phyloP scores from a whole-genome alignment of 1,140 invertebrate genomes.

The Dufourea novaeangliae region DNA sequence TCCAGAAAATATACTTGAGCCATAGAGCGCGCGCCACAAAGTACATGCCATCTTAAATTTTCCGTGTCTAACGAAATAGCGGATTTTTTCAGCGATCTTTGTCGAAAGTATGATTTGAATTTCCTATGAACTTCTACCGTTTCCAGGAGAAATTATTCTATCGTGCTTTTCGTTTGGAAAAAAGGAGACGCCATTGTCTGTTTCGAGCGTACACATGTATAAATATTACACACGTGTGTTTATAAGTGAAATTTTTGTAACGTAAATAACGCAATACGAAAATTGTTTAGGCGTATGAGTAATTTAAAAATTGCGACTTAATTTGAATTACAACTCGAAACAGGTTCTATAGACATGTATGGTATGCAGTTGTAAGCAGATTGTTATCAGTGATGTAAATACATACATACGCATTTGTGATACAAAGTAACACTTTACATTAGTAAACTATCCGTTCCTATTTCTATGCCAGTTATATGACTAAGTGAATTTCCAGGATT shows the following conservation, averaged over 20 bases:
- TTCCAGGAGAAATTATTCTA: not conserved
- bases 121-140: too few relatives aligned
- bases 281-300: not conserved
- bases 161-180: not conserved
- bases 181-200: conserved; percentile 35
- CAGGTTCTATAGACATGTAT: not conserved
- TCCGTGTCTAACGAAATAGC: too few relatives aligned
- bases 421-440: not conserved
- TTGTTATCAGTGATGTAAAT: not conserved
- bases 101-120: not conserved
- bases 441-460: not conserved
- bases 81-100: not conserved
- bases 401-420: not conserved
- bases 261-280: too few relatives aligned
- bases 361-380: not conserved
- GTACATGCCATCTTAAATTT: not conserved
- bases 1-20: conserved; percentile 22
- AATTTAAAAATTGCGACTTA: not conserved
- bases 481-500: not conserved
- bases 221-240: conserved; percentile 12
- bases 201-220: too few relatives aligned
- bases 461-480: not conserved
- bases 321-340: not conserved
- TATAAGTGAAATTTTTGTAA: not conserved
- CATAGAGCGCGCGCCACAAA: not conserved